Conservation (phyloP, 2,797 vertebrate genomes). For the Scolopax bukidnonensis region DNA sequence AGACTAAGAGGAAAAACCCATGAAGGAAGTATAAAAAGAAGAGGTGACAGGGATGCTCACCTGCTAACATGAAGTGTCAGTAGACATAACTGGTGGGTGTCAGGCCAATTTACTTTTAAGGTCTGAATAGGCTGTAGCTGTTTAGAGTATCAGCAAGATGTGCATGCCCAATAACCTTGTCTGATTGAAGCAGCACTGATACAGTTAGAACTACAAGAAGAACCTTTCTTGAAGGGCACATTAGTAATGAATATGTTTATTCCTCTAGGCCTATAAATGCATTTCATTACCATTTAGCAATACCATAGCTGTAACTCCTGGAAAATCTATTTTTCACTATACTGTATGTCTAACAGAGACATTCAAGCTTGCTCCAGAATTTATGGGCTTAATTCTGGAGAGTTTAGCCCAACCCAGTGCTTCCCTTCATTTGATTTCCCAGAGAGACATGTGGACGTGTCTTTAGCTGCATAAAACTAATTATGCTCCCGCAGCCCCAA, state of each 20-base stretch:
- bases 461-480: slow-evolving; percentile 25
- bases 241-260: neutral
- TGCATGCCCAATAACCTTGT: neutral
- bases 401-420: neutral
- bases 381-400: neutral
- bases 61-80: neutral
- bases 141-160: neutral
- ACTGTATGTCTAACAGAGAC: neutral
- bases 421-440: neutral
- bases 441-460: neutral
- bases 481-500: neutral
- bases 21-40: neutral
- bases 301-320: neutral
- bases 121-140: neutral
- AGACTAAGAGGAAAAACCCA: neutral
- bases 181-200: neutral
- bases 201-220: neutral
- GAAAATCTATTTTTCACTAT: neutral
- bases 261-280: neutral
- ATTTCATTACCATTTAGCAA: neutral
- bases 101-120: neutral
- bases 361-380: neutral
- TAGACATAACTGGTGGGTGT: neutral
- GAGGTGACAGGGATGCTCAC: neutral
- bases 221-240: neutral